Evolutionary conservation across 2,797 vertebrate genomes (phyloP), one percentile per base, ranked within the genome.

Genomic region (Yasuhikotakia modesta): DNA sequence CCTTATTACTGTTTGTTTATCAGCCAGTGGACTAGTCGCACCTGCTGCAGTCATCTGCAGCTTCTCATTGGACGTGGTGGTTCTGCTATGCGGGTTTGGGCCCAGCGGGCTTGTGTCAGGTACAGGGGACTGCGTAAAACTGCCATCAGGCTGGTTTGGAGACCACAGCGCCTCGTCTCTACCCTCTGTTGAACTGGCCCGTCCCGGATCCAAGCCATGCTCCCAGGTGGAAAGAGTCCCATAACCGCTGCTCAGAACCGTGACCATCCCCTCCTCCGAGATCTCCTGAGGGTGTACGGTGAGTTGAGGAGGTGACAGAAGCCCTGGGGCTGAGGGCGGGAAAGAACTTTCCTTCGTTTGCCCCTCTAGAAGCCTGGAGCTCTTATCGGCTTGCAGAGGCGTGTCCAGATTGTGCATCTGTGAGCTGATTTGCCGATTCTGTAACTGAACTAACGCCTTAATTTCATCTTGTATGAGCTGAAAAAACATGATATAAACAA

Each of bases 391-490:
- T 77, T 85, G 81, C 57, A 82, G 74, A 8, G 83, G 79, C 21
- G 85, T 84, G 78, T 61, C 82, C n/a, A 83, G 88, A 35, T 46
- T 35, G 70, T 86, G 87, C 0, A 85, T 79, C 22, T 87, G 90
- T 77, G 86, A 16, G 27, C 85, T 81, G 65, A 82, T 67, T 78
- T 89, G 91, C 17, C 91, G 91, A 85, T 91, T 91, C 89, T 96
- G 96, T 24, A 94, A 83, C 85, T 94, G 93, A 85, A 96, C 92
- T 86, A 98, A 89, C 60, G 94, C 94, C 86, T 94, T 96, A 61
- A 99, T 95, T 90, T 99, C 97, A 91, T 98, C 93, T 87, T 96
- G 96, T 90, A 99, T 96, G 86, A 95, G 91, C 97, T 99, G 84
- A 0, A 73, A 6, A 22, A 27, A 27, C 14, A 81, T 78, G 48